Evolutionary conservation across 2,113 vertebrate species (phyloP).

Genomic region (Pedetes capensis): DNA sequence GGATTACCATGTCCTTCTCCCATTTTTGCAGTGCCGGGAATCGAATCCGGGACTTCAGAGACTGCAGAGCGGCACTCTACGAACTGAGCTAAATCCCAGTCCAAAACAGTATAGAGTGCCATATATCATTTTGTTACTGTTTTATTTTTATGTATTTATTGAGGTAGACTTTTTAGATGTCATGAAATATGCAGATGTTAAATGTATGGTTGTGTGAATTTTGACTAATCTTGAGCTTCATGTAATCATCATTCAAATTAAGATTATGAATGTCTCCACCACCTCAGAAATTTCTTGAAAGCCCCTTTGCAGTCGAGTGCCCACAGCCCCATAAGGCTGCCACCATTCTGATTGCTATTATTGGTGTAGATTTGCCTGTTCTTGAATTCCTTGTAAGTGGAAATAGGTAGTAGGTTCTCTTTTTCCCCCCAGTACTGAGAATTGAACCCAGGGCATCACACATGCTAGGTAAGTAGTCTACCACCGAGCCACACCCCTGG

Average conservation of each 20-base stretch:
- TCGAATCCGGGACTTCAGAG: too few relatives aligned
- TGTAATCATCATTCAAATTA: neutral
- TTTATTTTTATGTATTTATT: neutral
- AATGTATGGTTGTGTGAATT: neutral
- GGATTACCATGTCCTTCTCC: too few relatives aligned
- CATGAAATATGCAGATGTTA: neutral
- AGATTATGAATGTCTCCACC: neutral
- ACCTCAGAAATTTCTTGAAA: neutral
- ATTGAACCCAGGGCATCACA: too few relatives aligned
- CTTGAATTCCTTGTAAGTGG: neutral
- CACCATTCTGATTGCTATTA: neutral
- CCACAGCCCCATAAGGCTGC: rapidly evolving
- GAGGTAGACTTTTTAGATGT: constrained; percentile 3
- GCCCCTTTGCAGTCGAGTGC: neutral
- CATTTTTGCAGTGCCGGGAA: too few relatives aligned
- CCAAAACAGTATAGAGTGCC: neutral
- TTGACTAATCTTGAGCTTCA: neutral
- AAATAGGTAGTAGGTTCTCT: neutral
- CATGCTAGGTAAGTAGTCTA: too few relatives aligned
- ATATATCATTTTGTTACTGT: neutral
- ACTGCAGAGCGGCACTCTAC: too few relatives aligned
- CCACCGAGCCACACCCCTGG: too few relatives aligned
- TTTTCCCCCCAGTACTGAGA: too few relatives aligned
- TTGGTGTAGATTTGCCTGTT: neutral
- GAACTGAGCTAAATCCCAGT: neutral